phyloP scores from a whole-genome alignment of 2,113 vertebrate species.

The Dendropsophus ebraccatus region DNA sequence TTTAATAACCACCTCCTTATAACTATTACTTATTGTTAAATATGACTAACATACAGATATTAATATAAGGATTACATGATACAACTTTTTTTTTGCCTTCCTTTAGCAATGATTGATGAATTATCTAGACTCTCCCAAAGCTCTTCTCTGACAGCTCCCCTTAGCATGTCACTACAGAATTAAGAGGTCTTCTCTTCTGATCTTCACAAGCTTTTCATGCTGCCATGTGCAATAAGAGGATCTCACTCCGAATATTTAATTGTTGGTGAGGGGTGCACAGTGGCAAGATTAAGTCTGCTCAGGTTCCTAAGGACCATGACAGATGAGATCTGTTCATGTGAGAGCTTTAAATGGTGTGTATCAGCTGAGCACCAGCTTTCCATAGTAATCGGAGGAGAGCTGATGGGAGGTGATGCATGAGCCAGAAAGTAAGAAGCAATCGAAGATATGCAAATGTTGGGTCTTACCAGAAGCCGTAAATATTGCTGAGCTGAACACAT shows the following conservation, averaged over 20 bases:
- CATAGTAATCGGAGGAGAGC: not conserved
- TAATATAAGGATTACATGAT: not conserved
- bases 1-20: not conserved
- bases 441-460: not conserved
- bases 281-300: slow-evolving; percentile 2
- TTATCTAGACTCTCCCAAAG: not conserved
- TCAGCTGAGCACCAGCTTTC: not conserved
- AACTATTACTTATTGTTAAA: not conserved
- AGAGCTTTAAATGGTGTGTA: not conserved
- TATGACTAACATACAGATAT: not conserved
- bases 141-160: not conserved
- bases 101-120: not conserved
- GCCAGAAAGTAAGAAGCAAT: not conserved
- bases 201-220: not conserved
- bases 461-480: not conserved
- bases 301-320: not conserved
- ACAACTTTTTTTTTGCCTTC: not conserved
- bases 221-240: slow-evolving; percentile 21
- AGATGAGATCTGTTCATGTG: not conserved
- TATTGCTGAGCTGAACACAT: not conserved
- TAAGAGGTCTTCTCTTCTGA: not conserved
- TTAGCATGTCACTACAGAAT: not conserved
- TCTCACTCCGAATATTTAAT: not conserved
- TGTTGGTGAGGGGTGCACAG: slow-evolving; percentile 4
- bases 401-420: slow-evolving; percentile 5